Evolutionary conservation across 2,888 invertebrate species (phyloP).

Genomic region (Horisme vitalbata): DNA sequence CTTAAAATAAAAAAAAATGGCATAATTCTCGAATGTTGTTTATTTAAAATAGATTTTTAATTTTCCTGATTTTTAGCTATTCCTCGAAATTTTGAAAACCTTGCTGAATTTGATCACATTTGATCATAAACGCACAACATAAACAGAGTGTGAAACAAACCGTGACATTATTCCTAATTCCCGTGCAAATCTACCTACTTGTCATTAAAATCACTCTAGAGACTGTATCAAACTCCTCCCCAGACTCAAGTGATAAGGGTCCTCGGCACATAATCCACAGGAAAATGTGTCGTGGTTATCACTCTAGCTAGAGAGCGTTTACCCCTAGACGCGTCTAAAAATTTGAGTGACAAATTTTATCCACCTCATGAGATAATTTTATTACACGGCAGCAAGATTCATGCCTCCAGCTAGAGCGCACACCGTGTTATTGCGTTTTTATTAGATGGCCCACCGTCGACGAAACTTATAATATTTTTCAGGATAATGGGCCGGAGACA

Average conservation of each 20-base stretch:
- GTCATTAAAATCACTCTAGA: too few species aligned
- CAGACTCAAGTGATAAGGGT: not conserved
- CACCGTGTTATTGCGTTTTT: slow-evolving; percentile 74
- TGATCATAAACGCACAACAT: too few species aligned
- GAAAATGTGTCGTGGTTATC: slow-evolving; percentile 2
- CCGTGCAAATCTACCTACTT: too few species aligned
- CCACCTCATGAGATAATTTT: slow-evolving; percentile 71
- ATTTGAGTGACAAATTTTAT: slow-evolving; percentile 68
- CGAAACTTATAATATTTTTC: slow-evolving; percentile 63
- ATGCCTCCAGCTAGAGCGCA: slow-evolving; percentile 55
- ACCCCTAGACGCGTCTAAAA: slow-evolving; percentile 44
- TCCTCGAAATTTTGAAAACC: too few species aligned
- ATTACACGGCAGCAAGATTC: slow-evolving; percentile 67
- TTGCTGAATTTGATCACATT: too few species aligned
- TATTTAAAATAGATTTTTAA: too few species aligned
- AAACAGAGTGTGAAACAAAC: too few species aligned
- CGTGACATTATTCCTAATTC: too few species aligned
- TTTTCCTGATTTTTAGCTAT: too few species aligned
- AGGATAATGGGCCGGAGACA: slow-evolving; percentile 56
- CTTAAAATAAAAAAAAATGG: not conserved
- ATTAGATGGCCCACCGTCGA: slow-evolving; percentile 56
- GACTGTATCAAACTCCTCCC: not conserved
- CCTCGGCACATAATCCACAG: not conserved
- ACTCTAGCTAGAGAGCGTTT: slow-evolving; percentile 22
- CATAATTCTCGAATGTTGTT: too few species aligned